phyloP scores from a whole-genome alignment of 2,113 vertebrate species.

The Sciurus niger region DNA sequence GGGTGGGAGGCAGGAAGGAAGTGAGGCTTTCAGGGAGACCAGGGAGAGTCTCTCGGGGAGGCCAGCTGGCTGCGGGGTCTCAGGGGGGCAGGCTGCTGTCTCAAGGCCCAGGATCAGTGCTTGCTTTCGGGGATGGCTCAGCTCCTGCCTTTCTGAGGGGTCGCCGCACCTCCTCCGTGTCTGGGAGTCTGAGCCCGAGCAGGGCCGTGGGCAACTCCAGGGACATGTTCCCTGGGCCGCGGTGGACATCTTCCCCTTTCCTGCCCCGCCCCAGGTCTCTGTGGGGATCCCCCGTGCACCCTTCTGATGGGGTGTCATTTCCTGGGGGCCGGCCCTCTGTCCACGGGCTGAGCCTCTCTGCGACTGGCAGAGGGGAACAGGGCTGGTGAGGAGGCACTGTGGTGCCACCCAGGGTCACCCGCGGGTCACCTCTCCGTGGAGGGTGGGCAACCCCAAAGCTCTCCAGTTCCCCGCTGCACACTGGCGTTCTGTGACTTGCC shows the following conservation, averaged over 20 bases:
- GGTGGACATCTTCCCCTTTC: not conserved
- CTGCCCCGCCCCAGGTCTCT: accelerated
- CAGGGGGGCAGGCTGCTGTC: no score
- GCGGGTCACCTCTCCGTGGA: no score
- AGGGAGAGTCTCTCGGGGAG: no score
- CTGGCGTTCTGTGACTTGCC: not conserved
- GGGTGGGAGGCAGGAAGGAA: not conserved
- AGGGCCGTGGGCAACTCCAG: accelerated
- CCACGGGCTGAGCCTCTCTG: not conserved
- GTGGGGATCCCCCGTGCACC: not conserved
- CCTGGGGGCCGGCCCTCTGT: not conserved
- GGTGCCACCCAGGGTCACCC: not conserved
- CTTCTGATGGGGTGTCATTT: not conserved
- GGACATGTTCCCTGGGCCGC: not conserved
- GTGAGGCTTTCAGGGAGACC: not conserved
- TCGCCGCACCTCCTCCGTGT: no score
- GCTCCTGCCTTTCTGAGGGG: not conserved
- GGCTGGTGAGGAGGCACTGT: accelerated
- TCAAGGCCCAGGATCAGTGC: not conserved
- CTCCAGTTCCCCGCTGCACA: not conserved
- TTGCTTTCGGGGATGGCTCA: not conserved
- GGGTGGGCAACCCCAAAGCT: not conserved
- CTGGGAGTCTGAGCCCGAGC: not conserved
- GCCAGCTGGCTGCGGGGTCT: no score
- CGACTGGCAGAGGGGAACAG: not conserved